Percentiles rank a stretch among this genome's conserved stretches.
Conservation (phyloP, 2,888 invertebrate genomes). For the Augiades crinisus region DNA sequence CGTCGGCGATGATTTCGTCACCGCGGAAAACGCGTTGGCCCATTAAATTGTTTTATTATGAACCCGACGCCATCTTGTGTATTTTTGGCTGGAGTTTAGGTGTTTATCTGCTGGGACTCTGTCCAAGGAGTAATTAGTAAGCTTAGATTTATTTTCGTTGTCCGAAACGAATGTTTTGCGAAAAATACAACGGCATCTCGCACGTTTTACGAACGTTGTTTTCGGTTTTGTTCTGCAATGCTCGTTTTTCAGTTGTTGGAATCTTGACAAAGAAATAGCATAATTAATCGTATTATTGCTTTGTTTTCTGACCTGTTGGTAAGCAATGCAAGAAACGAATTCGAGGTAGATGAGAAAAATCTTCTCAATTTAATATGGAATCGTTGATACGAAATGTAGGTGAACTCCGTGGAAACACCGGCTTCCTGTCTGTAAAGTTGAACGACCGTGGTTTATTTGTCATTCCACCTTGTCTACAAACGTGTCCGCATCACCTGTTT, state of each 20-base stretch:
- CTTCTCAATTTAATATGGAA: constrained; percentile 7
- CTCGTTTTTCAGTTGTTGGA: constrained; percentile 18
- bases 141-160: constrained; percentile 66
- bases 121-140: constrained; percentile 79
- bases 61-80: constrained; percentile 79
- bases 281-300: constrained; percentile 6
- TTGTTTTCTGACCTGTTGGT: constrained; percentile 28
- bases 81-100: constrained; percentile 80
- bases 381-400: constrained; percentile 13
- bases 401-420: constrained; percentile 18
- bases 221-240: constrained; percentile 14
- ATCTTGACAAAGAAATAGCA: constrained; percentile 21
- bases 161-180: constrained; percentile 44
- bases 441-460: constrained; percentile 49
- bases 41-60: constrained; percentile 82
- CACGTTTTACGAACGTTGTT: constrained; percentile 21
- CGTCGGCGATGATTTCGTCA: constrained; percentile 79
- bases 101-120: constrained; percentile 79
- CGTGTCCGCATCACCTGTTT: constrained; percentile 63
- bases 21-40: constrained; percentile 80
- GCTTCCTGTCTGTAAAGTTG: constrained; percentile 35
- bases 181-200: constrained; percentile 32
- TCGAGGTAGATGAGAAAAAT: constrained; percentile 14
- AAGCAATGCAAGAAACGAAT: constrained; percentile 26
- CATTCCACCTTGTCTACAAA: constrained; percentile 53